Percentiles rank a stretch among this genome's conserved stretches.
Evolutionary conservation across 2,888 invertebrate species (phyloP).

Genomic region (Reticulitermes lucifugus): DNA sequence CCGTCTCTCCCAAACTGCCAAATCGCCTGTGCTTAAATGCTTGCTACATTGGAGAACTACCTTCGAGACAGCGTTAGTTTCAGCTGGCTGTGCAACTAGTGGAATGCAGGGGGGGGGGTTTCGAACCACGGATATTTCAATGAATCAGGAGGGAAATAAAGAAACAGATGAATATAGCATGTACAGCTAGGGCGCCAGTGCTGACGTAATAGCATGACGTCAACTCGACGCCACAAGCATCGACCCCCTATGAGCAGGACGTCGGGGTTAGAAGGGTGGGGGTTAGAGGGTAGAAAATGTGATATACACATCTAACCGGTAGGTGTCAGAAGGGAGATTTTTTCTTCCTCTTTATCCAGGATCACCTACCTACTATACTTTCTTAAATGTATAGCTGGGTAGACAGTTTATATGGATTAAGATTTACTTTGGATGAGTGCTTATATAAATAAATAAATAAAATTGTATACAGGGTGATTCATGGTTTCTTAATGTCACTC

Average conservation of each 20-base stretch:
- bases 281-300: not conserved
- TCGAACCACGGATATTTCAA: not conserved
- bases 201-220: conserved; percentile 30
- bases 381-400: no score
- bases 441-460: no score
- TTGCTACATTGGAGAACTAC: no score
- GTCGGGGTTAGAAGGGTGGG: not conserved
- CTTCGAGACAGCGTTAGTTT: no score
- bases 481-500: no score
- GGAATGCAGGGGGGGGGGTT: not conserved
- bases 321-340: not conserved
- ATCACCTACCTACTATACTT: no score
- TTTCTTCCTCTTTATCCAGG: not conserved
- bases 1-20: no score
- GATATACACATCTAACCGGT: not conserved
- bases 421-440: no score
- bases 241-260: conserved; percentile 9
- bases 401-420: no score
- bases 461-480: no score
- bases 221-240: conserved; percentile 26
- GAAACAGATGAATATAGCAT: not conserved
- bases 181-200: not conserved
- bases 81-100: not conserved
- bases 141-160: not conserved
- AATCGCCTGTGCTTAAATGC: no score